Evolutionary conservation across 2,797 vertebrate species (phyloP).

Genomic region (Syngnathus acus): DNA sequence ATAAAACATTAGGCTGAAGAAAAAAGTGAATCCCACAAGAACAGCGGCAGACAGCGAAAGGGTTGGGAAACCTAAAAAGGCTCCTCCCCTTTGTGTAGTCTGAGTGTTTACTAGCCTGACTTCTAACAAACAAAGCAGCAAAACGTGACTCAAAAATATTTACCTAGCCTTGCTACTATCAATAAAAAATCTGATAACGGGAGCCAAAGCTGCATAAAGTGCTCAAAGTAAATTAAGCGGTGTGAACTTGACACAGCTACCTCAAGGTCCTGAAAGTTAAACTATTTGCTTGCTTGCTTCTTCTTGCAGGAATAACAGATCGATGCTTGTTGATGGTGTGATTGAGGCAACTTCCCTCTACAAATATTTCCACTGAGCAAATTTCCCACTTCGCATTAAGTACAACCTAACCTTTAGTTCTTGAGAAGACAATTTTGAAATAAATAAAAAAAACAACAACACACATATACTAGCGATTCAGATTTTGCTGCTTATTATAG

Average conservation of each 20-base stretch:
- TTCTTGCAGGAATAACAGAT: conserved; percentile 58
- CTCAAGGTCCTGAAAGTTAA: conserved; percentile 30
- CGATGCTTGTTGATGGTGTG: conserved; percentile 44
- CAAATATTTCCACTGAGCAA: conserved; percentile 20
- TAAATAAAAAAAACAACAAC: not conserved
- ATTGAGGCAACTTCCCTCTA: conserved; percentile 27
- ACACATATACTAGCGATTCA: not conserved
- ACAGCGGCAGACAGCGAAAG: conserved; percentile 21
- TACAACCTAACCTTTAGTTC: not conserved
- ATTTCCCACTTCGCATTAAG: not conserved
- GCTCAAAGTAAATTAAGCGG: not conserved
- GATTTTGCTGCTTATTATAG: not conserved
- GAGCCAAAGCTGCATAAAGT: not conserved
- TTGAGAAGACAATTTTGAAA: not conserved
- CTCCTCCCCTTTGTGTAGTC: not conserved
- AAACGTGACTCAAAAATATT: not conserved
- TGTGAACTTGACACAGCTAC: conserved; percentile 1
- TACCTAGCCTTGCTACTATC: not conserved
- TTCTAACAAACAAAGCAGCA: not conserved
- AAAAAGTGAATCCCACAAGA: conserved; percentile 47
- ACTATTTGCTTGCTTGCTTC: conserved; percentile 42
- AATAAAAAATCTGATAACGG: not conserved
- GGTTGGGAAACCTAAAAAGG: not conserved
- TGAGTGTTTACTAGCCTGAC: not conserved
- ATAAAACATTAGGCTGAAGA: conserved; percentile 63